These are phyloP conservation scores for Helicolenus hilgendorfi DNA, from an alignment of 2,797 vertebrate species.

Conservation along the genomic window DNA sequence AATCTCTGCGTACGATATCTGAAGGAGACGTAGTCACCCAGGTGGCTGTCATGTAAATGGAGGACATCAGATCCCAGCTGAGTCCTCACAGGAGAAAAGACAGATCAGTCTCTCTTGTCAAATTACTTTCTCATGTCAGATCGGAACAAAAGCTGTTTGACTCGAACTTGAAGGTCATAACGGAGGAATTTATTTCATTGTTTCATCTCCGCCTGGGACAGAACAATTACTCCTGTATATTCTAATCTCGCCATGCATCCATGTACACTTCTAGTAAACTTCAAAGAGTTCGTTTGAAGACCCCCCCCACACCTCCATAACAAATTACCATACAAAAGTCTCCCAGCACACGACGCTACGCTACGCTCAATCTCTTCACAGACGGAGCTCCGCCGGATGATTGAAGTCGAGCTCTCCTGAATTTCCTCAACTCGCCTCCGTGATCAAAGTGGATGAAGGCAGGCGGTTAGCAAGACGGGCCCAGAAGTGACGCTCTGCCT, in stretches of 20 bases:
- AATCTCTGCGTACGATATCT: neutral
- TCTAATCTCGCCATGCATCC: slow-evolving; percentile 69
- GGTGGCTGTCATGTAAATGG: slow-evolving; percentile 9
- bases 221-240: slow-evolving; percentile 67
- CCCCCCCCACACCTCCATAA: slow-evolving; percentile 58
- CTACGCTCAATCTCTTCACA: slow-evolving; percentile 63
- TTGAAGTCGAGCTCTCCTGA: slow-evolving; percentile 79
- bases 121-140: slow-evolving; percentile 62
- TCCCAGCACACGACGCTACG: slow-evolving; percentile 56
- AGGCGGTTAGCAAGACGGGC: slow-evolving; percentile 69
- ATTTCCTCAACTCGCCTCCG: slow-evolving; percentile 67
- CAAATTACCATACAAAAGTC: slow-evolving; percentile 85
- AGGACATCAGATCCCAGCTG: slow-evolving; percentile 26
- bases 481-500: slow-evolving; percentile 75
- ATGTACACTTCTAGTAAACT: slow-evolving; percentile 56
- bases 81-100: slow-evolving; percentile 23
- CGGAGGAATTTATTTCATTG: slow-evolving; percentile 58
- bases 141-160: slow-evolving; percentile 59
- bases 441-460: slow-evolving; percentile 87
- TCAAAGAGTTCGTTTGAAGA: slow-evolving; percentile 81
- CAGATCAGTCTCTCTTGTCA: slow-evolving; percentile 31
- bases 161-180: slow-evolving; percentile 71
- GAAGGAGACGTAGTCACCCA: neutral
- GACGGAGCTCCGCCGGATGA: slow-evolving; percentile 58
- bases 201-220: slow-evolving; percentile 68